Percentiles rank a stretch among this genome's conserved stretches.
phyloP scores from a whole-genome alignment of 2,113 vertebrate species.

The Oncorhynchus mykiss region DNA sequence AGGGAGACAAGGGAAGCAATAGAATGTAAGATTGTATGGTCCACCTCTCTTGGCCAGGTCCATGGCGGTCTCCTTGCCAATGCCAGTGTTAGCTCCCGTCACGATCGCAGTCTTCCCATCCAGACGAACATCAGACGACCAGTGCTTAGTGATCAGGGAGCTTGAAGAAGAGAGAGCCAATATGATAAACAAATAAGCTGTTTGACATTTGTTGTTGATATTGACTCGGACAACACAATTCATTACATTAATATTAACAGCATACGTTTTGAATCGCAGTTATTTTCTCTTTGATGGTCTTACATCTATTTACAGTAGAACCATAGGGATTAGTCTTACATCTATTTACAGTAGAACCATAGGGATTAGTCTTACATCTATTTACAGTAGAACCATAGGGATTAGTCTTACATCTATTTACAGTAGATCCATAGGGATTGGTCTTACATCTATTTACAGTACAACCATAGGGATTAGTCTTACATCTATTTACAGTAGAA shows the following conservation, averaged over 20 bases:
- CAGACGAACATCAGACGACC: slow-evolving; percentile 64
- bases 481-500: slow-evolving; percentile 4
- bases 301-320: not conserved
- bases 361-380: slow-evolving; percentile 11
- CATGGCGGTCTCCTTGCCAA: slow-evolving; percentile 74
- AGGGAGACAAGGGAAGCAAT: too few relatives aligned
- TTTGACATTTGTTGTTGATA: too few relatives aligned
- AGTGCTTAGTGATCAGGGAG: slow-evolving; percentile 56
- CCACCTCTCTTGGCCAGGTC: slow-evolving; percentile 64
- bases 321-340: slow-evolving; percentile 10
- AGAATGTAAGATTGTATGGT: not conserved
- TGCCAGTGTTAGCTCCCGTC: slow-evolving; percentile 71
- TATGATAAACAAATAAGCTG: not conserved
- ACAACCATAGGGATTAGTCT: not conserved
- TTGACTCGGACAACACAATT: too few relatives aligned
- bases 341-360: too few relatives aligned
- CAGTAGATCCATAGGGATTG: not conserved
- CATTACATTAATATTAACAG: too few relatives aligned
- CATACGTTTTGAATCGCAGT: too few relatives aligned
- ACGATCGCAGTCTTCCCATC: slow-evolving; percentile 74
- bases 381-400: too few relatives aligned
- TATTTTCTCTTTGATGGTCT: not conserved
- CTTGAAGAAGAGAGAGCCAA: slow-evolving; percentile 33
- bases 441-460: slow-evolving; percentile 10
- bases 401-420: slow-evolving; percentile 7